Conservation (phyloP, 2,888 invertebrate genomes). For the Lithosia quadra region DNA sequence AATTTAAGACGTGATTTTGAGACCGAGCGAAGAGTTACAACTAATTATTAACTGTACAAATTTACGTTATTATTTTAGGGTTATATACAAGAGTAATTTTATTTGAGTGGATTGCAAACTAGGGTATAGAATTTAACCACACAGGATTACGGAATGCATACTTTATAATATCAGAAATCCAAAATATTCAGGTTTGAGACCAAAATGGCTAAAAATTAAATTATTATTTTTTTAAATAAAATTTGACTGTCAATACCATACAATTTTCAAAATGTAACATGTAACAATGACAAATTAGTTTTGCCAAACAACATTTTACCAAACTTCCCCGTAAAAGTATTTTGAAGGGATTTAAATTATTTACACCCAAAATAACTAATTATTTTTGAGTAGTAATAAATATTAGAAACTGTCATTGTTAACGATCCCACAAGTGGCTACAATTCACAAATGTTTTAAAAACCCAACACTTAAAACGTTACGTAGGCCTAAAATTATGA, state of each 20-base stretch:
- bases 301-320: background rate
- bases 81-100: background rate
- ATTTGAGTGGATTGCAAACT: background rate
- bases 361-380: background rate
- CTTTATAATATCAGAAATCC: too few relatives aligned
- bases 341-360: background rate
- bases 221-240: too few relatives aligned
- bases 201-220: too few relatives aligned
- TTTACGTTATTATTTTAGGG: background rate
- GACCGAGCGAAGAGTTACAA: background rate
- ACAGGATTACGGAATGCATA: too few relatives aligned
- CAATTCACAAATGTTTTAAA: slow-evolving; percentile 20
- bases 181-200: too few relatives aligned
- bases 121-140: too few relatives aligned
- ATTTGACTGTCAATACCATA: too few relatives aligned
- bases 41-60: slow-evolving; percentile 1
- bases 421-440: slow-evolving; percentile 10
- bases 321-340: background rate
- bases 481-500: slow-evolving; percentile 18
- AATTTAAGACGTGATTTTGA: slow-evolving; percentile 3
- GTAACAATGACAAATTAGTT: too few relatives aligned
- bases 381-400: slow-evolving; percentile 7
- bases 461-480: slow-evolving; percentile 13
- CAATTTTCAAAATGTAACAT: too few relatives aligned
- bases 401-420: slow-evolving; percentile 2